Evolutionary conservation across 2,113 vertebrate genomes (phyloP).

Genomic region (Cynopterus brachyotis): DNA sequence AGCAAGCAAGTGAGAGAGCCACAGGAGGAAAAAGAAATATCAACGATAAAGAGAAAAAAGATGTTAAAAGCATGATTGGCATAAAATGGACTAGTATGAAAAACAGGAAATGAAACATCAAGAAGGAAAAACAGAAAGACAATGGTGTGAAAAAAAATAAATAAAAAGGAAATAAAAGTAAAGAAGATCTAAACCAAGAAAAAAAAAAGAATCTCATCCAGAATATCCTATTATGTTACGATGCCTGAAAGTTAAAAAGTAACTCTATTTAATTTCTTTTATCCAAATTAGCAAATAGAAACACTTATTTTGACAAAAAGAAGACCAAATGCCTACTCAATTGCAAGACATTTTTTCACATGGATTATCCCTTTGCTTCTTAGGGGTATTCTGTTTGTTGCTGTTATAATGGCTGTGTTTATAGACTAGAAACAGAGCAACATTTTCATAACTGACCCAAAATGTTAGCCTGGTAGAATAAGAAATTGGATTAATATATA

Average conservation of each 20-base stretch:
- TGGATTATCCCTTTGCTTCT: background rate
- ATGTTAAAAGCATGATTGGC: background rate
- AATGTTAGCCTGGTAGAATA: background rate
- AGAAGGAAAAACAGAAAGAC: background rate
- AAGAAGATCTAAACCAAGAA: background rate
- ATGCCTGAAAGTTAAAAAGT: background rate
- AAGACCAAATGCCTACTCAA: background rate
- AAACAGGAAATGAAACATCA: background rate
- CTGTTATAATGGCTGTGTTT: background rate
- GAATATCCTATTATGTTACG: background rate
- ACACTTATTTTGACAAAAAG: background rate
- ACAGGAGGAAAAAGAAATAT: background rate
- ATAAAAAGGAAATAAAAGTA: background rate
- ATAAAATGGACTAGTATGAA: background rate
- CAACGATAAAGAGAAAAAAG: background rate
- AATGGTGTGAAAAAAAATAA: background rate
- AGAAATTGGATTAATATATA: background rate
- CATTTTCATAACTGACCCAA: background rate
- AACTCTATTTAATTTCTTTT: background rate
- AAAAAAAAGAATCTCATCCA: background rate
- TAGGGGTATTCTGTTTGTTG: background rate
- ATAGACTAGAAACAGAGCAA: background rate
- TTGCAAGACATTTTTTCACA: background rate
- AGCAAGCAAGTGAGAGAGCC: background rate
- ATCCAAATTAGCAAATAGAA: background rate